Evolutionary conservation across 2,113 vertebrate species (phyloP).

Genomic region (Chauna torquata): DNA sequence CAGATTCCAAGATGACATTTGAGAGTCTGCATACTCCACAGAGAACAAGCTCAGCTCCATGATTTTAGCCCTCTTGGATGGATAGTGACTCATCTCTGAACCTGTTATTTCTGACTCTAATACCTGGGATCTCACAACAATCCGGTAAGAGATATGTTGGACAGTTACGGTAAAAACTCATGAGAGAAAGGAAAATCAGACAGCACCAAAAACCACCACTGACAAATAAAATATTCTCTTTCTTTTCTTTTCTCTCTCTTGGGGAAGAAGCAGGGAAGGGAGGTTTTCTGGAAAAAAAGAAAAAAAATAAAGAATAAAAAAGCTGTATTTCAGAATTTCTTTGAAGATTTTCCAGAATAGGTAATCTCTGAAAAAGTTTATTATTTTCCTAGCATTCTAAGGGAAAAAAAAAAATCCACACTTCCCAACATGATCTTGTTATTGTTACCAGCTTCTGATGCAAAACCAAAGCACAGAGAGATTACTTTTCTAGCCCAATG

Average conservation of each 20-base stretch:
- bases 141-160: neutral
- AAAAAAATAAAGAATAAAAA: neutral
- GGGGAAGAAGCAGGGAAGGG: neutral
- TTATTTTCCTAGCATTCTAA: neutral
- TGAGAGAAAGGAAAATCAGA: neutral
- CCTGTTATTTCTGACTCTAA: neutral
- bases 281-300: neutral
- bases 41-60: accelerated
- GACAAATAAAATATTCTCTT: neutral
- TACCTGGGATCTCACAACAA: neutral
- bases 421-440: neutral
- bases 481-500: neutral
- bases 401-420: neutral
- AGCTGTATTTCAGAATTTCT: neutral
- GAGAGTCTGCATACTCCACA: neutral
- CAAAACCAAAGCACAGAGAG: neutral
- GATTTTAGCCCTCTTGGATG: neutral
- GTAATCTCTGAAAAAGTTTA: neutral
- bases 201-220: accelerated
- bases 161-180: neutral
- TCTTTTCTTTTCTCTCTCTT: neutral
- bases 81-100: neutral
- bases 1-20: neutral
- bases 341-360: neutral
- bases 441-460: neutral